Conservation (phyloP, 2,888 invertebrate genomes). For the Dilophus febrilis region DNA sequence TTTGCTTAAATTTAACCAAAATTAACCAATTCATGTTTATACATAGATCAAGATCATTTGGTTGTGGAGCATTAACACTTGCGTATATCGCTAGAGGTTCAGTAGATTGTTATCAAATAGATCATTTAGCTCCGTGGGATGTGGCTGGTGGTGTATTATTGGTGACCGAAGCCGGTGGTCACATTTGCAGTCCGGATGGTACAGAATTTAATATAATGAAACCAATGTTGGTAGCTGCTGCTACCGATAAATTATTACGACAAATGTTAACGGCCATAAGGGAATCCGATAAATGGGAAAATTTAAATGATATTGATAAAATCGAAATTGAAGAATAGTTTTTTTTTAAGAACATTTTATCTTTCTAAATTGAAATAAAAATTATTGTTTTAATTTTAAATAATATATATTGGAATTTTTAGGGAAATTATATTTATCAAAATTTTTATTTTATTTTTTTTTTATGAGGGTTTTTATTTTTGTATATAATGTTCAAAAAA, state of each 20-base stretch:
- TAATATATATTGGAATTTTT: too few relatives aligned
- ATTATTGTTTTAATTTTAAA: too few relatives aligned
- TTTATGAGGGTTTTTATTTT: too few relatives aligned
- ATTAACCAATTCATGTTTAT: too few relatives aligned
- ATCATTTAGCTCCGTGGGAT: conserved; percentile 61
- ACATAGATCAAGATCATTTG: conserved; percentile 43
- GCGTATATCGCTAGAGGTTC: conserved; percentile 54
- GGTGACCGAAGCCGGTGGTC: conserved; percentile 59
- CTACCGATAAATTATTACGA: conserved; percentile 30
- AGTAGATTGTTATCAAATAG: conserved; percentile 49
- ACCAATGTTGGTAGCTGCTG: conserved; percentile 34
- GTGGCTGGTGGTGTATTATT: conserved; percentile 56
- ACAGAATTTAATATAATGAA: conserved; percentile 37
- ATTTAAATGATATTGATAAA: too few relatives aligned
- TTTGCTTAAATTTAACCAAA: too few relatives aligned
- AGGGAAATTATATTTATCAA: too few relatives aligned
- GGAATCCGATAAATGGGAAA: background rate
- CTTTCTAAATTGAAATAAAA: too few relatives aligned
- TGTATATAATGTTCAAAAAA: too few relatives aligned
- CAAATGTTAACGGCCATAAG: conserved; percentile 23
- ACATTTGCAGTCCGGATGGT: conserved; percentile 43
- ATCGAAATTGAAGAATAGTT: too few relatives aligned
- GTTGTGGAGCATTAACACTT: conserved; percentile 53
- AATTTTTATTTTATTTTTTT: too few relatives aligned
- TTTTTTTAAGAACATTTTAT: too few relatives aligned